Evolutionary conservation across 53 echinoderm and acorn worm genomes (phyloP).

Genomic region (Henricia sp.): DNA sequence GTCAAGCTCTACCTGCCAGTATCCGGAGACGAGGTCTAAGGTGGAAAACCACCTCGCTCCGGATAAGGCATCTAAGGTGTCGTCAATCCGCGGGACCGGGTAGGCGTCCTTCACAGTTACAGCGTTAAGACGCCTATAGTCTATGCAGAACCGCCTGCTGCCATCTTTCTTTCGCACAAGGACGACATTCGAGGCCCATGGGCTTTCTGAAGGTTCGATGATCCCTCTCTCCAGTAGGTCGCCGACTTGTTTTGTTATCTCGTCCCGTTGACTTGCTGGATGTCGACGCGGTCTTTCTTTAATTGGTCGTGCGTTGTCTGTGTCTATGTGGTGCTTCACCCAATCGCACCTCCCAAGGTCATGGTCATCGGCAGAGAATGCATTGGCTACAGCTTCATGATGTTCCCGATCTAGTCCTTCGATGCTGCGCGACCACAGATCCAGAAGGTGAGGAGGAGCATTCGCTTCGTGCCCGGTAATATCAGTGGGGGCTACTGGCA

Average conservation of each 20-base stretch:
- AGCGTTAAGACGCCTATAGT: conserved; percentile 53
- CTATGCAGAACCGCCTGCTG: conserved; percentile 28
- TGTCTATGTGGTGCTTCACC: conserved; percentile 62
- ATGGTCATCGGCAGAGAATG: no score
- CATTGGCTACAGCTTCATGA: neutral
- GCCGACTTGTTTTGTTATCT: conserved; percentile 32
- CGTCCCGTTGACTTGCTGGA: conserved; percentile 20
- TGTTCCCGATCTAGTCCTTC: no score
- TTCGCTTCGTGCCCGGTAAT: neutral
- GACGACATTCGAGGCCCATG: conserved; percentile 56
- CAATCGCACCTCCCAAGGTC: no score
- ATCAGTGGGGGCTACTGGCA: neutral
- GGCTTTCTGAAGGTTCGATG: conserved; percentile 37
- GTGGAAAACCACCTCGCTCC: conserved; percentile 54
- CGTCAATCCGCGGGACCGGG: conserved; percentile 46
- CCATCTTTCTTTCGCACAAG: conserved; percentile 65
- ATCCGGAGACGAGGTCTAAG: neutral
- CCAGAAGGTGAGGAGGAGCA: no score
- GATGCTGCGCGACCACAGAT: no score
- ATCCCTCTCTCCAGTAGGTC: conserved; percentile 42
- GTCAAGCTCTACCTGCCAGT: neutral
- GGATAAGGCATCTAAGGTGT: conserved; percentile 59
- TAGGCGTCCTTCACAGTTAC: conserved; percentile 65
- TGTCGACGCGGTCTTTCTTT: conserved; percentile 31
- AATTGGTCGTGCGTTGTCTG: conserved; percentile 41